These are phyloP conservation scores for Macrophya alboannulata DNA, from an alignment of 2,888 invertebrate species.

Conservation along the genomic window DNA sequence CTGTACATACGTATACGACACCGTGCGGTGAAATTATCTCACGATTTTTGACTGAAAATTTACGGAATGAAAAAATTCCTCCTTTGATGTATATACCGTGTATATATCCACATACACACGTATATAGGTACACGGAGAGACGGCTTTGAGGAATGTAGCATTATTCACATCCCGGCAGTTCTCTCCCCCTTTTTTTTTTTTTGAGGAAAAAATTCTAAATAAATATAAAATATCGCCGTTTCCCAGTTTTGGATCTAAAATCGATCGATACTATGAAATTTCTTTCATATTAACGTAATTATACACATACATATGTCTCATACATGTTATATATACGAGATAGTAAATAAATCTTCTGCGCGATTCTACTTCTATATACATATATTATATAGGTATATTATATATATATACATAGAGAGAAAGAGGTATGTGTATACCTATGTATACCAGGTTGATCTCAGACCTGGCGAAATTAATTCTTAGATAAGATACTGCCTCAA, in stretches of 20 bases:
- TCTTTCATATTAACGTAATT: no score
- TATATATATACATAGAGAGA: not conserved
- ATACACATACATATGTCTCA: no score
- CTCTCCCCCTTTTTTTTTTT: no score
- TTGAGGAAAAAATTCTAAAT: not conserved
- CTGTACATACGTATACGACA: no score
- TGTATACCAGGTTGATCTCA: not conserved
- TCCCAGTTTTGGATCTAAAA: no score
- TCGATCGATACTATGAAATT: no score
- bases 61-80: conserved; percentile 30
- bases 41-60: not conserved
- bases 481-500: conserved; percentile 46
- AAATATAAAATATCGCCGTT: not conserved
- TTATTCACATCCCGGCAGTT: not conserved
- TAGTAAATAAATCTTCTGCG: no score
- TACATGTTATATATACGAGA: no score
- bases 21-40: not conserved
- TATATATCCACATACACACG: no score
- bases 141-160: conserved; percentile 14
- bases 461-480: conserved; percentile 47
- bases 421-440: not conserved
- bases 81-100: not conserved
- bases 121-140: not conserved
- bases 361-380: no score
- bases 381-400: not conserved